Evolutionary conservation across 2,113 vertebrate genomes (phyloP), one percentile per base, ranked within the genome.

Genomic region (Ciconia boyciana): DNA sequence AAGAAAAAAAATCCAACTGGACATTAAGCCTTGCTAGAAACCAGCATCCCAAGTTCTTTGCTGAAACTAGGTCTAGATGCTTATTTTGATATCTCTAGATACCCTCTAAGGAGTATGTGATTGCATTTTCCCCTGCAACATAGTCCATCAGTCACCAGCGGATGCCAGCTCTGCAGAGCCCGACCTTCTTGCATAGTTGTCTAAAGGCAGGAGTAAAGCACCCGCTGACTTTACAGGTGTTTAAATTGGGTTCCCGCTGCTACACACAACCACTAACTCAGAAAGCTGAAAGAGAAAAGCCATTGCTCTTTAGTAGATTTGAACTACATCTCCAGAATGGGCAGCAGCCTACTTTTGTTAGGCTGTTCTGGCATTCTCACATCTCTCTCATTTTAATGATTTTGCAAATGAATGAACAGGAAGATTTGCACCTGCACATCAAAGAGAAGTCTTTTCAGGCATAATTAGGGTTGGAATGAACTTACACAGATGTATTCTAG

Each of bases 341-440:
- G 16, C 44, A 34, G 20, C 13, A 85, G 75, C n/a, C 61, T 69
- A 18, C 14, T 72, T 87, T 31, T 60, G 28, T 64, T 71, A 64
- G 28, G 41, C 17, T 60, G 55, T 22, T 75, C 60, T 48, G 13
- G 36, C 52, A 55, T 55, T 95, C 70, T 69, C 32, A 7, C 7
- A 39, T 65, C 16, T 77, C 44, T 74, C 72, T 87, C 6, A 4
- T 68, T 94, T 69, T 46, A 82, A 79, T 74, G 29, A 83, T 70
- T 93, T 89, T 94, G 68, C 46, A 87, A 94, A 87, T 76, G 60
- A 87, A 72, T 57, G 43, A 76, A 80, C 19, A 91, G 46, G 70
- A 83, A 74, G 46, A 93, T 89, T 76, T 85, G 74, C 81, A 89
- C 72, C 70, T 78, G 81, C 82, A 94, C 79, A 92, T 87, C 28